Evolutionary conservation across 2,113 vertebrate genomes (phyloP).

Genomic region (Psephotus haematonotus): DNA sequence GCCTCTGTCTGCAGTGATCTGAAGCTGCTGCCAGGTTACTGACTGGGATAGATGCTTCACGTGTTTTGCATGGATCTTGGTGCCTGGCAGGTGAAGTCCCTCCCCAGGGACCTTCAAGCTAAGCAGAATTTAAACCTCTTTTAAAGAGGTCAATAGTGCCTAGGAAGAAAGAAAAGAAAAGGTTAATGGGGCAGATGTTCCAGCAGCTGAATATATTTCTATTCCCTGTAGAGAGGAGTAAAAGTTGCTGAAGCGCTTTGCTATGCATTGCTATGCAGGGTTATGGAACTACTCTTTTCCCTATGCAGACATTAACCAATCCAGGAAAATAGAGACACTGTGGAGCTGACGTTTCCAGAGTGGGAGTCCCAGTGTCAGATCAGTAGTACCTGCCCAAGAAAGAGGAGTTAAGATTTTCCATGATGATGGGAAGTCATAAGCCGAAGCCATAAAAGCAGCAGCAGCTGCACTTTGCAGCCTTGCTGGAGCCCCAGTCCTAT

Average conservation of each 20-base stretch:
- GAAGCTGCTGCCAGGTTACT: neutral
- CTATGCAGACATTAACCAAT: neutral
- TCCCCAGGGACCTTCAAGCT: neutral
- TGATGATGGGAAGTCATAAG: neutral
- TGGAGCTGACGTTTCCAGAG: neutral
- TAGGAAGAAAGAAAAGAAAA: neutral
- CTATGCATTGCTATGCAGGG: neutral
- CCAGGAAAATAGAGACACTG: neutral
- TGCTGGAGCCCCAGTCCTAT: neutral
- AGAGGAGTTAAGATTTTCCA: neutral
- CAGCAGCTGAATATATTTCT: neutral
- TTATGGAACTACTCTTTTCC: conserved; percentile 7
- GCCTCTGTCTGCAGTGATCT: neutral
- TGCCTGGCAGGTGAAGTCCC: neutral
- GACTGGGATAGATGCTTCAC: neutral
- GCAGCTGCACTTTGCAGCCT: neutral
- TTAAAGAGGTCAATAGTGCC: neutral
- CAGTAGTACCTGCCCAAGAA: neutral
- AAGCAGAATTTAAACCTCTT: neutral
- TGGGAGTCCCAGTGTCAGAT: neutral
- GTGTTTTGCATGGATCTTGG: neutral
- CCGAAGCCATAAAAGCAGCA: neutral
- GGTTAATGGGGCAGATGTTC: conserved; percentile 21
- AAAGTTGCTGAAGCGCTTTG: neutral
- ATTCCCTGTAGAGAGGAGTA: neutral